phyloP scores from a whole-genome alignment of 2,797 vertebrate species.

The Tapera naevia region DNA sequence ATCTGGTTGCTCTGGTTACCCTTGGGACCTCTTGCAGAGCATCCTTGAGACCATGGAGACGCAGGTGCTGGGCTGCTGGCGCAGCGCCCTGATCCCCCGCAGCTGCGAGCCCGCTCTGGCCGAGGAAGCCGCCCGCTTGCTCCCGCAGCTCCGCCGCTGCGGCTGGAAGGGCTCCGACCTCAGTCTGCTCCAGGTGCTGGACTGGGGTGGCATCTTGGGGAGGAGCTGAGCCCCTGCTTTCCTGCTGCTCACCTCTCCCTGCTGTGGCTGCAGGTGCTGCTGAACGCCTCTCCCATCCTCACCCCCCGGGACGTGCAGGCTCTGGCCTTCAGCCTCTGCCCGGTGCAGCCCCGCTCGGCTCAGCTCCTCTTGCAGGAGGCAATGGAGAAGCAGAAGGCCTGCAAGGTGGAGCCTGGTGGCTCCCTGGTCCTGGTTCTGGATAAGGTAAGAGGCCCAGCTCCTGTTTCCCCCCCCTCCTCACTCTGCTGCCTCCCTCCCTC shows the following conservation, averaged over 20 bases:
- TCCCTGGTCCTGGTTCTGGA: slow-evolving; percentile 89
- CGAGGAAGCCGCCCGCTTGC: slow-evolving; percentile 70
- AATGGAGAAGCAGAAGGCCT: slow-evolving; percentile 49
- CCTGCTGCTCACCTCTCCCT: neutral
- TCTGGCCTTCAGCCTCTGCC: slow-evolving; percentile 78
- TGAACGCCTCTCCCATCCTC: slow-evolving; percentile 80
- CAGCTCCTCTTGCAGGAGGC: slow-evolving; percentile 76
- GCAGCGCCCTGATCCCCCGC: slow-evolving; percentile 78
- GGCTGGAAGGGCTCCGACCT: slow-evolving; percentile 70
- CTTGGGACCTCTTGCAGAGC: slow-evolving; percentile 68
- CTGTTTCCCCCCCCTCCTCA: too few species aligned
- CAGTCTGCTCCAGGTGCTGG: slow-evolving; percentile 81
- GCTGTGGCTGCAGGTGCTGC: slow-evolving; percentile 73
- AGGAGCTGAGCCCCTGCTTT: neutral
- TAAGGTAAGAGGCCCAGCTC: slow-evolving; percentile 76
- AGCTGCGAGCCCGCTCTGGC: slow-evolving; percentile 69
- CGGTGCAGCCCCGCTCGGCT: slow-evolving; percentile 65
- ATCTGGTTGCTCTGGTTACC: neutral
- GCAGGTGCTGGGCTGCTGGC: slow-evolving; percentile 85
- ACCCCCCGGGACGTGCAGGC: slow-evolving; percentile 73
- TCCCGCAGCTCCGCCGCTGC: slow-evolving; percentile 60
- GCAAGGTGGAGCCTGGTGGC: slow-evolving; percentile 30
- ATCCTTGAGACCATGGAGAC: slow-evolving; percentile 83
- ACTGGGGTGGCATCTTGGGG: neutral
- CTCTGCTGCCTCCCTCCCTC: neutral